Percentiles rank a stretch among this genome's conserved stretches.
Conservation (phyloP, 2,797 vertebrate genomes). For the Enteromius radiatus region DNA sequence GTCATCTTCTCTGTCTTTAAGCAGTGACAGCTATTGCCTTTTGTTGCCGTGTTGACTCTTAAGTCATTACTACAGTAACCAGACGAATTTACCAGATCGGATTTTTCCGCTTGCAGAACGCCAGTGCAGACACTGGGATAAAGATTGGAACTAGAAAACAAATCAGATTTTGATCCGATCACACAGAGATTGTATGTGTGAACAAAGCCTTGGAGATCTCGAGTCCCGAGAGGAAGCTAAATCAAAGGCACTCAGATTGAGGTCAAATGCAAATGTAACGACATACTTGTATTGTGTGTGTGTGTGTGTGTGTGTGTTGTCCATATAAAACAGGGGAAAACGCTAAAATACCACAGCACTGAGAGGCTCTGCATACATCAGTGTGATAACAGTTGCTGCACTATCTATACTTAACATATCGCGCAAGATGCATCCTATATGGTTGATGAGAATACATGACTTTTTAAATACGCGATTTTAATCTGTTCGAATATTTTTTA, state of each 20-base stretch:
- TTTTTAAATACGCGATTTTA: neutral
- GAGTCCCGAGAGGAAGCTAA: constrained; percentile 19
- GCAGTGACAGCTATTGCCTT: neutral
- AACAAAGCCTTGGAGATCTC: constrained; percentile 11
- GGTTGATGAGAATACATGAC: neutral
- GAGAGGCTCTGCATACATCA: constrained; percentile 30
- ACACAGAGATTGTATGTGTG: constrained; percentile 19
- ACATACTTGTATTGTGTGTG: constrained; percentile 15
- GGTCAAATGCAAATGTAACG: constrained; percentile 43
- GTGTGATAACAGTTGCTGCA: constrained; percentile 18
- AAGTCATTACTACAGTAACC: constrained; percentile 3
- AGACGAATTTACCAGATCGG: neutral
- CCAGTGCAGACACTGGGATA: neutral
- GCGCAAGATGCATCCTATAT: constrained; percentile 17
- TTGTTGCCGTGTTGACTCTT: neutral
- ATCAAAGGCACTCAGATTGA: constrained; percentile 32
- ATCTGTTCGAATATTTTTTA: neutral
- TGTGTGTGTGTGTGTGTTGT: constrained; percentile 9
- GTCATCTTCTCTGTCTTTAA: neutral
- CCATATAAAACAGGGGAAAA: constrained; percentile 1
- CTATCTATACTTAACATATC: constrained; percentile 32
- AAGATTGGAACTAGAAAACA: constrained; percentile 11
- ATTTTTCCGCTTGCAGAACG: constrained; percentile 6
- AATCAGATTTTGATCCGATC: constrained; percentile 25
- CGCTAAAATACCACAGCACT: neutral